Base-by-base conservation (phyloP, 2,888 invertebrate genomes). In the Orchesella flavescens region DNA sequence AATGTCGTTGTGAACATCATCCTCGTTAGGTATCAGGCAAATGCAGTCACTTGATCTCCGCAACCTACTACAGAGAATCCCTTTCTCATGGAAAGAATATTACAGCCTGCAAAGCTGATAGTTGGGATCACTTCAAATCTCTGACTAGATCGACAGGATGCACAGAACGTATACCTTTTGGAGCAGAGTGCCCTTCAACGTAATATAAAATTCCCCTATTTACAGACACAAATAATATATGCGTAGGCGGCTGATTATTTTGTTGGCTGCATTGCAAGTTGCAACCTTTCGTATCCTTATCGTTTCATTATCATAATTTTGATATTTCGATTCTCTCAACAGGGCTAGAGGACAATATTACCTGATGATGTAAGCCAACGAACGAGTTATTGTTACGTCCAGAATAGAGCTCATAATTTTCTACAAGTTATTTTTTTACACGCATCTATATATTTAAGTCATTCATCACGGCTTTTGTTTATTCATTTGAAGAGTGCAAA, bases 311-410 rank as follows among this genome's bases (percentile, higher is more conserved):
- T 71, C 69, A 79, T 79, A 84, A 79, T 79, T 84, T 71, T 55
- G 46, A 72, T 61, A n/a, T 79, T 83, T 77, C 66, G 17, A 77
- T 83, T 65, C 83, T 59, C 68, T n/a, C 21, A 23, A 34, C 80
- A 86, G 86, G 73, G 84, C 85, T 68, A 85, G 86, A 78, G 86
- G 86, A 63, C 76, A 78, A 65, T 86, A 84, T 61, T 86, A 85
- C 73, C 49, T 86, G 53, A 83, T 84, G 71, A 83, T 86, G 75
- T 86, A 85, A 83, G 43, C 53, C 43, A 49, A 23, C 21, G 46
- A 63, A 63, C 74, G 55, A 59, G 43, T 43, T 71, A n/a, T 59
- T 73, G 73, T 73, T 73, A 73, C 73, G 59, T 59, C 21, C 61
- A 71, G 2, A 4, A 2, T 34, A 34, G 34, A 34, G 34, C 34